Percentiles rank a stretch among this genome's conserved stretches.
phyloP scores from a whole-genome alignment of 2,888 invertebrate genomes.

The Cosmopolites sordidus region DNA sequence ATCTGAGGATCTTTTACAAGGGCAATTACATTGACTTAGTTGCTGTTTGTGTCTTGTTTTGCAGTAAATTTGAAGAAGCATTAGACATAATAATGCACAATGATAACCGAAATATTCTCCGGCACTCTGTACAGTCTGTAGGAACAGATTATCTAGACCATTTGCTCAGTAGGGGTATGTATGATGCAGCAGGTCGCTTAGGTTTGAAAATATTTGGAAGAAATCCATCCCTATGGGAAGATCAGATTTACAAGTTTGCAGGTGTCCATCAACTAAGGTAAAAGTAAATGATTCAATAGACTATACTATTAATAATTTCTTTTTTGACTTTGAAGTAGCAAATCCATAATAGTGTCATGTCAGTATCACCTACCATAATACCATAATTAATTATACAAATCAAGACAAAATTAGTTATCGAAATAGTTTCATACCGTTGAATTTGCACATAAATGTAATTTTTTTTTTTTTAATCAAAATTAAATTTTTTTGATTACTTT shows the following conservation, averaged over 20 bases:
- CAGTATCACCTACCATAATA: not conserved
- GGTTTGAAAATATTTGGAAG: slow-evolving; percentile 80
- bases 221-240: slow-evolving; percentile 85
- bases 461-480: no score
- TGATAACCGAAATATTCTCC: slow-evolving; percentile 53
- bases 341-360: not conserved
- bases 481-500: no score
- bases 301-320: no score
- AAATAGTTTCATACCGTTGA: no score
- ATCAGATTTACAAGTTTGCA: slow-evolving; percentile 86
- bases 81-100: slow-evolving; percentile 72
- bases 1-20: no score
- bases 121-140: slow-evolving; percentile 59
- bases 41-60: no score
- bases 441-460: no score
- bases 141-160: slow-evolving; percentile 78
- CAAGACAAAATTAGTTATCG: no score
- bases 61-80: slow-evolving; percentile 75
- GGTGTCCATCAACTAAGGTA: slow-evolving; percentile 70
- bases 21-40: no score
- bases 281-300: not conserved
- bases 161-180: slow-evolving; percentile 65
- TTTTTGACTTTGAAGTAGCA: no score
- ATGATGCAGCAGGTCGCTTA: slow-evolving; percentile 78
- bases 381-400: no score